Percentiles rank a stretch among this genome's conserved stretches.
These are phyloP conservation scores for Chondrosia reniformis DNA, from an alignment of 37 sponge, comb jelly and placozoan species.

Conservation along the genomic window DNA sequence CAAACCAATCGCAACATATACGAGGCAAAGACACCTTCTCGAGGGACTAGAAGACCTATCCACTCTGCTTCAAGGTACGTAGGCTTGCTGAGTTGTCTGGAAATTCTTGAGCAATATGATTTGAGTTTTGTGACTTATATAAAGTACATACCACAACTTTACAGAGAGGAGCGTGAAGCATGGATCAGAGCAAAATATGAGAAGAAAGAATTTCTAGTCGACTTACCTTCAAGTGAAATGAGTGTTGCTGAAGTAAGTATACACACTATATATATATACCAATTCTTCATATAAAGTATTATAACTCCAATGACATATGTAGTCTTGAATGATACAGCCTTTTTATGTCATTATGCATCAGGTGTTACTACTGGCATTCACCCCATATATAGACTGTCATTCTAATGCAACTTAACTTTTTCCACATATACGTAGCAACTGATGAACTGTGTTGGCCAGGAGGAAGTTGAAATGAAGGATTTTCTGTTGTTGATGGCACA, in stretches of 20 bases:
- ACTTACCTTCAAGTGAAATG: constrained; percentile 22
- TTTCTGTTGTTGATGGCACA: constrained; percentile 51
- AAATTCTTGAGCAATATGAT: too few relatives aligned
- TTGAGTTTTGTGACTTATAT: too few relatives aligned
- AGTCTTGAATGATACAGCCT: neutral
- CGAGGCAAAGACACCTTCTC: constrained; percentile 46
- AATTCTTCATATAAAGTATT: too few relatives aligned
- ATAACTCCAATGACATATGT: too few relatives aligned
- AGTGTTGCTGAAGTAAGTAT: constrained; percentile 52
- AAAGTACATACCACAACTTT: too few relatives aligned
- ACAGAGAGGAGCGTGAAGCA: constrained; percentile 83
- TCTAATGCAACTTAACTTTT: neutral
- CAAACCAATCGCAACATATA: constrained; percentile 47
- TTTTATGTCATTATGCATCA: neutral
- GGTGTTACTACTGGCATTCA: too few relatives aligned
- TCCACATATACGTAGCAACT: neutral
- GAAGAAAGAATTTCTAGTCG: constrained; percentile 69
- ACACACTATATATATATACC: neutral
- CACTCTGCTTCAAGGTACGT: constrained; percentile 31
- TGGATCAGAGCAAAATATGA: constrained; percentile 89
- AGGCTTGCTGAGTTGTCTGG: too few relatives aligned
- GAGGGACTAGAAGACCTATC: constrained; percentile 27
- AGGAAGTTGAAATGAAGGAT: neutral
- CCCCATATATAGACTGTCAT: neutral
- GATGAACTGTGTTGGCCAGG: neutral